phyloP scores from a whole-genome alignment of 2,888 invertebrate genomes.

The Drosophila acutilabella region DNA sequence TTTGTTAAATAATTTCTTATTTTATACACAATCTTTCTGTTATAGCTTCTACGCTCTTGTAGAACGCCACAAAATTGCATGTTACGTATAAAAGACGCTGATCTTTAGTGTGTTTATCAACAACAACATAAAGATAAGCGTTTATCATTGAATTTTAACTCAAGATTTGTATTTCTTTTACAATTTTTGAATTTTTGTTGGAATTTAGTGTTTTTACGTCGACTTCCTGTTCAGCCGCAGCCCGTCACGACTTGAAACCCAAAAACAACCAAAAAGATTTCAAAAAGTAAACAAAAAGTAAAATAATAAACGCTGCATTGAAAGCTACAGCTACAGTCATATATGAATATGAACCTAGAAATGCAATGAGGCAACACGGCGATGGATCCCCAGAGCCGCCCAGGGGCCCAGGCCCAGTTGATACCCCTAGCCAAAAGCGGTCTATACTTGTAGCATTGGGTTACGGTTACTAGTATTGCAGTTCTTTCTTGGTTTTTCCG shows the following conservation, averaged over 20 bases:
- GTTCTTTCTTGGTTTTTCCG: constrained; percentile 37
- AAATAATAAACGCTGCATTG: constrained; percentile 42
- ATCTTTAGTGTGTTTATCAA: constrained; percentile 31
- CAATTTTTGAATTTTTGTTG: constrained; percentile 5
- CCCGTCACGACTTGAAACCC: constrained; percentile 22
- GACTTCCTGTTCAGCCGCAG: constrained; percentile 44
- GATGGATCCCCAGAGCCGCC: constrained; percentile 12
- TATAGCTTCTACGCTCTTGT: constrained; percentile 7
- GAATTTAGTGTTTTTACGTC: background rate
- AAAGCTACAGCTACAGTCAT: constrained; percentile 27
- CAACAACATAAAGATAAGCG: constrained; percentile 29
- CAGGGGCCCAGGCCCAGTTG: constrained; percentile 12
- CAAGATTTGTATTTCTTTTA: constrained; percentile 23
- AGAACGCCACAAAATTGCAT: constrained; percentile 57
- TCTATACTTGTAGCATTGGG: constrained; percentile 10
- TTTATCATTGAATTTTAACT: constrained; percentile 36
- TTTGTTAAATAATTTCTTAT: constrained; percentile 21
- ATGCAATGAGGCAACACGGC: constrained; percentile 75
- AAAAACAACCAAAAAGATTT: background rate
- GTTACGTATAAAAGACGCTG: constrained; percentile 12
- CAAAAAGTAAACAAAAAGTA: constrained; percentile 7
- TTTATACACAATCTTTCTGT: background rate
- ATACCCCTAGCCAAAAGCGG: constrained; percentile 12
- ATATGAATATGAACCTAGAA: constrained; percentile 71
- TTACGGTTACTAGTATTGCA: constrained; percentile 29